Base-by-base conservation (phyloP, 2,113 vertebrate genomes). In the Puntigrus tetrazona region DNA sequence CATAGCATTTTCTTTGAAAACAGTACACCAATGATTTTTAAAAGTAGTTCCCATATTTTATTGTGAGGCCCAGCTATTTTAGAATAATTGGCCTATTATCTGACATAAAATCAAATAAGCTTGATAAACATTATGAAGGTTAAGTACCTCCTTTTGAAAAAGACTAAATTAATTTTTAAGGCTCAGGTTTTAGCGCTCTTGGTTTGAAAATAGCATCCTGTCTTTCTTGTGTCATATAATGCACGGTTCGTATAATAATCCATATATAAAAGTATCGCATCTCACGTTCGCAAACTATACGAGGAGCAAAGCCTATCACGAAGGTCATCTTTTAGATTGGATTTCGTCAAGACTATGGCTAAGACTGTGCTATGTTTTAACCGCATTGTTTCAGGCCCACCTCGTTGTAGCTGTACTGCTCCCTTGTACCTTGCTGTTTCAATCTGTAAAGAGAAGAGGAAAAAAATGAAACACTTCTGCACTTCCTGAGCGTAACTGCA, bases 351-450 rank as follows among this genome's bases (percentile, higher is more conserved):
- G 82, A 88, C 25, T 10, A 76, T 80, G 84, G 84, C 76, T 4
- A 86, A 67, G 87, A 73, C 85, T 84, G 89, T 87, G 80, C 89
- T 90, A 67, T 81, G 47, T 89, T 82, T 50, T 36, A 65, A 50
- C 18, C 67, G 13, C 31, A 22, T 29, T 72, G 80, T 36, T 52
- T 34, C 27, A n/a, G 9, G 20, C 80, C 65, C 47, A 82, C 95
- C 95, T 96, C 94, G 47, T 94, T 96, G 92, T 96, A 96, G 88
- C 95, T 95, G 91, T 95, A 95, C 89, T 94, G 94, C 89, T 94
- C 93, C 88, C 95, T 91, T 0, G 94, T 92, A 84, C 94, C 94
- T 88, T 96, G 95, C 86, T 95, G 94, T 87, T 95, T 95, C 88
- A 96, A 92, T 87, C 95, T 96, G 88, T 65, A 82, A 38, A 73